phyloP scores from a whole-genome alignment of 1,140 invertebrate genomes.

The Drosophila ohnishii region DNA sequence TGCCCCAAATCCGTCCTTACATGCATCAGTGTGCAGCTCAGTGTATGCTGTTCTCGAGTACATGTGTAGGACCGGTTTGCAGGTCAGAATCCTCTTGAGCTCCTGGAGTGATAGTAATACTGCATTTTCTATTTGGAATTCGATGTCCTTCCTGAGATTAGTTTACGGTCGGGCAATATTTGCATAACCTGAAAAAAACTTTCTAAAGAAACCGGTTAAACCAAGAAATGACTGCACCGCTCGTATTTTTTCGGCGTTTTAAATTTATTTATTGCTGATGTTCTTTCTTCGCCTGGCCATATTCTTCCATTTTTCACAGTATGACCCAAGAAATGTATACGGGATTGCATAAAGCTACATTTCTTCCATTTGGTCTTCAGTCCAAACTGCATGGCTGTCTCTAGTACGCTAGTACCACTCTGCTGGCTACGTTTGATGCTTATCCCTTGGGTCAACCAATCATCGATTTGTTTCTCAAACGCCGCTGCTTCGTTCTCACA shows the following conservation, averaged over 20 bases:
- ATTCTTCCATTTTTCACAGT: background rate
- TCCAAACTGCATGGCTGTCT: no score
- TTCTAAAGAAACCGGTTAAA: background rate
- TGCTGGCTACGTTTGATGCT: slow-evolving; percentile 48
- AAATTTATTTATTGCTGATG: background rate
- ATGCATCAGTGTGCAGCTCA: background rate
- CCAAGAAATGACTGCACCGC: slow-evolving; percentile 2
- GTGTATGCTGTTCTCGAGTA: background rate
- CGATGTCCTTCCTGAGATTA: background rate
- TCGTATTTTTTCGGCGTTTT: slow-evolving; percentile 4
- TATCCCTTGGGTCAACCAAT: slow-evolving; percentile 1
- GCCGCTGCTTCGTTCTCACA: background rate
- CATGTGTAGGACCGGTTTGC: background rate
- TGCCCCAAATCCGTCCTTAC: background rate
- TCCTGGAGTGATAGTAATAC: background rate
- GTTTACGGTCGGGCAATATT: background rate
- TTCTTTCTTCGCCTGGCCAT: background rate
- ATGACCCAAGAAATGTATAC: background rate
- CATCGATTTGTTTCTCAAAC: slow-evolving; percentile 6
- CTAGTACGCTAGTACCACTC: slow-evolving; percentile 24
- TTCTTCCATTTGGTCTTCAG: background rate
- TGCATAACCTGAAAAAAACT: background rate
- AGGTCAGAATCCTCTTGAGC: background rate
- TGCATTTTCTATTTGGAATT: background rate
- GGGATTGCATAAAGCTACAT: slow-evolving; percentile 3